Percentiles rank a stretch among this genome's conserved stretches.
Evolutionary conservation across 2,797 vertebrate genomes (phyloP).

Genomic region (Tragopan temminckii): DNA sequence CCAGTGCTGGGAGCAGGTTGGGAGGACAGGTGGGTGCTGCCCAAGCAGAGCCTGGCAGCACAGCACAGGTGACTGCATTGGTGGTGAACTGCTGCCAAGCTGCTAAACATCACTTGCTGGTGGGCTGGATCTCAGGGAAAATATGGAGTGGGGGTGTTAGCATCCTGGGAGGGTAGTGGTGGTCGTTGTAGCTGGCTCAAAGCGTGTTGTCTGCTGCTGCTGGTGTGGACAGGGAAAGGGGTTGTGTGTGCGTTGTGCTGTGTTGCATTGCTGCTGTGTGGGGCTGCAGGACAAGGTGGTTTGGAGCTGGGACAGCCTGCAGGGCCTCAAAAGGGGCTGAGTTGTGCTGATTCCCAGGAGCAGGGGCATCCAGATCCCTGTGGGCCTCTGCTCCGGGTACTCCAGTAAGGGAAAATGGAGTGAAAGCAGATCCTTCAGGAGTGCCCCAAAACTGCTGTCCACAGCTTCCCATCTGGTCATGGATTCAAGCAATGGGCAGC

Average conservation of each 20-base stretch:
- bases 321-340: accelerated
- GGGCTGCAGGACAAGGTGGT: not conserved
- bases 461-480: accelerated
- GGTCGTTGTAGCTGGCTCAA: not conserved
- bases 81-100: not conserved
- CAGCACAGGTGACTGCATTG: not conserved
- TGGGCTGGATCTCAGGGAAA: conserved; percentile 8
- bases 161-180: not conserved
- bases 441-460: not conserved
- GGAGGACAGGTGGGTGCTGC: accelerated
- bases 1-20: not conserved
- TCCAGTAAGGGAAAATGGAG: not conserved
- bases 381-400: accelerated
- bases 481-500: not conserved
- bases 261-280: not conserved
- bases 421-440: not conserved
- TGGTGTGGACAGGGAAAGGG: accelerated
- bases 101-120: not conserved
- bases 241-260: not conserved
- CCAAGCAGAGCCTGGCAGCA: accelerated
- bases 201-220: not conserved
- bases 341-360: not conserved
- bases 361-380: not conserved
- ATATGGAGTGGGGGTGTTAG: not conserved
- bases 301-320: not conserved